These are phyloP conservation scores for Mixornis gularis DNA, from an alignment of 2,113 vertebrate species.

Conservation along the genomic window DNA sequence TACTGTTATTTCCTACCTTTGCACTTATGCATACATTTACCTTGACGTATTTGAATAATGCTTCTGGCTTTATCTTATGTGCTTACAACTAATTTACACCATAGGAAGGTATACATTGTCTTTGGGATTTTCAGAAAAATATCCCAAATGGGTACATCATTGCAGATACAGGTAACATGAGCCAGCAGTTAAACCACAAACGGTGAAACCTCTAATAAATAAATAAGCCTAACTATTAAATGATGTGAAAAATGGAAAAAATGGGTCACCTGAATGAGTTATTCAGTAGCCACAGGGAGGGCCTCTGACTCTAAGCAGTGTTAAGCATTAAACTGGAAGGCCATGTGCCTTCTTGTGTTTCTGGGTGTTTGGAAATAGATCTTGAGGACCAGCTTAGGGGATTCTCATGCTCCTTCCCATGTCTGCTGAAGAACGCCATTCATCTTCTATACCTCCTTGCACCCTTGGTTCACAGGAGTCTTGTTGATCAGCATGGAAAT, in stretches of 20 bases:
- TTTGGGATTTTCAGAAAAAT: not conserved
- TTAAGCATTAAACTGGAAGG: not conserved
- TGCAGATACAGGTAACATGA: not conserved
- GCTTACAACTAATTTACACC: not conserved
- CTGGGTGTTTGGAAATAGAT: not conserved
- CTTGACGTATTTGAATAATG: not conserved
- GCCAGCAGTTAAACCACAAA: not conserved
- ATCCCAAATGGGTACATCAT: not conserved
- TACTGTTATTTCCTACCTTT: not conserved
- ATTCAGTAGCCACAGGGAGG: not conserved
- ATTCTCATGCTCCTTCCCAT: not conserved
- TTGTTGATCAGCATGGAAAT: not conserved
- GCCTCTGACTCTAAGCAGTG: not conserved
- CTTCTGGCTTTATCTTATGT: not conserved
- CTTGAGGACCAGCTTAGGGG: not conserved
- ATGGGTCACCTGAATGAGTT: not conserved
- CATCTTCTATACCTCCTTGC: not conserved
- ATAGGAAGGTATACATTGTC: not conserved
- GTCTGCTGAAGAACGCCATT: not conserved
- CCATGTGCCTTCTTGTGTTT: rapidly evolving
- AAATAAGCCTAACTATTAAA: not conserved
- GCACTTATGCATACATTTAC: not conserved
- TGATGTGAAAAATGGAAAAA: not conserved
- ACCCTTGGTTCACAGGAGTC: not conserved
- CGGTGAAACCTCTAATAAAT: not conserved